Base-by-base conservation (phyloP, 2,888 invertebrate genomes). In the Nymphalis urticae region DNA sequence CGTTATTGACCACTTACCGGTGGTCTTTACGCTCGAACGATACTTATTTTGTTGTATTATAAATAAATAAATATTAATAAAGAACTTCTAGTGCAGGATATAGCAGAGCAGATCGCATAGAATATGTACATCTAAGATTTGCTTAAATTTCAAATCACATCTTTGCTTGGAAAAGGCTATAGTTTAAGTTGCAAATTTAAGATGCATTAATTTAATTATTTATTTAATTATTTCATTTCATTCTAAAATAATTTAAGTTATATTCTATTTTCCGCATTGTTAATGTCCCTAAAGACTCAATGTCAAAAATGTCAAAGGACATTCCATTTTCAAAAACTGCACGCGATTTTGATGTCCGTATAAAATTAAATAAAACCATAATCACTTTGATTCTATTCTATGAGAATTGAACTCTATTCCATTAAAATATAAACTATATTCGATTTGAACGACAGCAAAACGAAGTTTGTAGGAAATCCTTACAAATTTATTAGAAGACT, bases 261-360 rank as follows among this genome's bases (percentile, higher is more conserved):
- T 8, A 32, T 56, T 32, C 21, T 9, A 56, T 56, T 56, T 56
- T 56, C 56, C n/a, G 56, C 56, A n/a, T 56, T 32, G 27, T 32
- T 32, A 56, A 9, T 56, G 36, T 66, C 54, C 59, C 53, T 54
- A 56, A 61, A 56, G 64, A 64, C 17, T 53, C 9, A 60, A 79
- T 82, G 86, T 86, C 86, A 86, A 76, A 85, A 84, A 79, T 78
- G 84, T 83, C 85, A 86, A 79, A 72, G 77, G 79, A 76, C 79
- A 77, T 77, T 79, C 79, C 75, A 76, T 75, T 85, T 82, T 79
- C 79, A 76, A 78, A 83, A 82, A 75, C 73, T 76, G 78, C 78
- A 76, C 70, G 74, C 72, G 70, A 75, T 71, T 77, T 75, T 71
- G 70, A 69, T 62, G 66, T 72, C 68, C 73, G 71, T 68, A 66